These are phyloP conservation scores for Abscondita cerata DNA, from an alignment of 2,888 invertebrate species.

Conservation along the genomic window DNA sequence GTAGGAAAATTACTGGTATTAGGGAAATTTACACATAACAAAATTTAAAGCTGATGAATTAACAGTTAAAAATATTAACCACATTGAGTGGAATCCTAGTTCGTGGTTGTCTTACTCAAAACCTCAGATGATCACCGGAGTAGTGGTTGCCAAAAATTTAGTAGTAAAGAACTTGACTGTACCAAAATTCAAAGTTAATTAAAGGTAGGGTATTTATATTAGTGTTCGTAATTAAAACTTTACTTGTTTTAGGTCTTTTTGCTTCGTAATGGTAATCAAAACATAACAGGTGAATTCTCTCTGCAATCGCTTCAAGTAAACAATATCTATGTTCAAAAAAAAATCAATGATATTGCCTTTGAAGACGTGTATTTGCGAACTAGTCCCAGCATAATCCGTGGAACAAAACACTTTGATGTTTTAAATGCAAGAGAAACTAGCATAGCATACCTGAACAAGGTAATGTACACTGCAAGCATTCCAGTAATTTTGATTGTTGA, in stretches of 20 bases:
- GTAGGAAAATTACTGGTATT: conserved; percentile 38
- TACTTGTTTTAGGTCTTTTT: conserved; percentile 32
- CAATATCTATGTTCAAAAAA: conserved; percentile 36
- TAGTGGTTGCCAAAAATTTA: conserved; percentile 38
- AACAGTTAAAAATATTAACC: conserved; percentile 43
- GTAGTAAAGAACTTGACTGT: conserved; percentile 37
- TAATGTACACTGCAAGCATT: not conserved
- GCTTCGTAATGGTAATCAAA: conserved; percentile 38
- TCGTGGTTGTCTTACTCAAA: conserved; percentile 47
- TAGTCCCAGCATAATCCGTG: conserved; percentile 20
- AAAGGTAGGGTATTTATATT: not conserved
- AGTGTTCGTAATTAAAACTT: not conserved
- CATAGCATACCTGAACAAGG: conserved; percentile 4
- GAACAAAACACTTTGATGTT: conserved; percentile 18
- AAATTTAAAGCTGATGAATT: conserved; percentile 41
- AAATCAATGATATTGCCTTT: conserved; percentile 46
- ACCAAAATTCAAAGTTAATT: conserved; percentile 36
- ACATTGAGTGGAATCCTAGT: conserved; percentile 45
- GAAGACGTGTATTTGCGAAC: conserved; percentile 46
- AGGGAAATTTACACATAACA: conserved; percentile 36
- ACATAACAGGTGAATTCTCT: conserved; percentile 32
- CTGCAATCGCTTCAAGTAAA: conserved; percentile 42
- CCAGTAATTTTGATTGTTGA: not conserved
- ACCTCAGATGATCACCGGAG: conserved; percentile 48
- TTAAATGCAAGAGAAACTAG: conserved; percentile 6